Base-by-base conservation (phyloP, 2,113 vertebrate species). In the Sclerurus mexicanus region DNA sequence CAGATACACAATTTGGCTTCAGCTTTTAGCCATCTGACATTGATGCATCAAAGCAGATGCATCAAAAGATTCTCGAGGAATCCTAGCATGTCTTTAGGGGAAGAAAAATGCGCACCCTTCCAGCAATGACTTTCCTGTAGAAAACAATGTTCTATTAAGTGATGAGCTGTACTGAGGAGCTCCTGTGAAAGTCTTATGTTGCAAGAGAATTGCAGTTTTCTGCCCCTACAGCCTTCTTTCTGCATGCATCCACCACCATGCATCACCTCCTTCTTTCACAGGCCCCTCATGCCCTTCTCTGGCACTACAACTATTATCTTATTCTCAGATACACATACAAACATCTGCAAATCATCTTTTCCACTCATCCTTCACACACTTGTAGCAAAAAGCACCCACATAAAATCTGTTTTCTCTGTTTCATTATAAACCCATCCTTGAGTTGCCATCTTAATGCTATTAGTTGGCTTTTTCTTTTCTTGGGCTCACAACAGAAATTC, bases 221-320 rank as follows among this genome's bases (percentile, higher is more conserved):
- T 14, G 31, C 11, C 37, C 46, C 31, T 19, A 9, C 1, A 69
- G 78, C 14, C 24, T 47, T 59, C 53, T 44, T 47, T 59, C 58
- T 47, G 42, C 33, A 37, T 3, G 18, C 30, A 37, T 47, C 49
- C 73, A 67, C 9, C 3, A 44, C 0, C 0, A 33, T 4, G 12
- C 58, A 40, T 22, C 28, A 30, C 5, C 22, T 30, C 28, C 30
- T 27, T 10, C 22, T 53, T 58, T 47, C 49, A 31, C 31, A n/a
- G 47, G 39, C 28, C 12, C 9, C 39, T 50, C 33, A 11, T 8
- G n/a, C 15, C 12, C 20, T 77, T 50, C 69, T 53, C 80, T 24
- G 30, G 50, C 62, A 71, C 37, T 49, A 13, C 1, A 2, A 25
- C 12, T 5, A 19, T 8, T 24, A 31, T 23, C 20, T 23, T 35